Evolutionary conservation across 2,797 vertebrate species (phyloP), one percentile per base, ranked within the genome.

Genomic region (Tympanoctomys barrerae): DNA sequence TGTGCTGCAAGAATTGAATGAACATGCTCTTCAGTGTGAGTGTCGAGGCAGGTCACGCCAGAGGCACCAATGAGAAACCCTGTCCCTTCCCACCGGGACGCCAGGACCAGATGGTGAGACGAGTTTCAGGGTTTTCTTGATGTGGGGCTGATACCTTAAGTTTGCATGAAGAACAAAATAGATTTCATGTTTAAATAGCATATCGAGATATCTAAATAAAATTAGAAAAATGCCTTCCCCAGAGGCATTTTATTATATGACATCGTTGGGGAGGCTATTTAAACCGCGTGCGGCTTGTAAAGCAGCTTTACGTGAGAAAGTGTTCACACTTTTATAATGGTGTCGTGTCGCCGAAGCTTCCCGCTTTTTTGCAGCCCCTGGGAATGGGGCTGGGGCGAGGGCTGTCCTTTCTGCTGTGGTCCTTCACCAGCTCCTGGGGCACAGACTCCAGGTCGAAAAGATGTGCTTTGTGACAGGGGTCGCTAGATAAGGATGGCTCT

Each of bases 291-390:
- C 75, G 7, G 7, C 33, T 18, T 78, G 46, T 64, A 71, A 90
- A 94, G 10, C 22, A 84, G 62, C n/a, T 73, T 82, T 70, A 73
- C 62, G 11, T 91, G 77, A 95, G 31, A 36, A 87, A 66, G 70
- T 77, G 68, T 2, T 78, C 24, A 14, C 46, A 78, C 64, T 75
- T 81, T 66, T 80, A 54, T n/a, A 22, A 71, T 54, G 22, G 7
- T 71, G 9, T 68, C 26, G 77, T 2, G 24, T 57, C 77, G 24
- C 16, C 18, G 75, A 89, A n/a, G 77, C 87, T 46, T 70, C 14
- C 46, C 78, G 42, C 85, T 86, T 77, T 62, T 21, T 80, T 10
- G 52, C 91, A 80, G 21, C 59, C 66, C 61, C 10, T 71, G 52
- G 10, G 66, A 13, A 19, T 14, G 52, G 82, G 57, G 26, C 54